Evolutionary conservation across 1,140 invertebrate species (phyloP).

Genomic region (Branchinecta lindahli): DNA sequence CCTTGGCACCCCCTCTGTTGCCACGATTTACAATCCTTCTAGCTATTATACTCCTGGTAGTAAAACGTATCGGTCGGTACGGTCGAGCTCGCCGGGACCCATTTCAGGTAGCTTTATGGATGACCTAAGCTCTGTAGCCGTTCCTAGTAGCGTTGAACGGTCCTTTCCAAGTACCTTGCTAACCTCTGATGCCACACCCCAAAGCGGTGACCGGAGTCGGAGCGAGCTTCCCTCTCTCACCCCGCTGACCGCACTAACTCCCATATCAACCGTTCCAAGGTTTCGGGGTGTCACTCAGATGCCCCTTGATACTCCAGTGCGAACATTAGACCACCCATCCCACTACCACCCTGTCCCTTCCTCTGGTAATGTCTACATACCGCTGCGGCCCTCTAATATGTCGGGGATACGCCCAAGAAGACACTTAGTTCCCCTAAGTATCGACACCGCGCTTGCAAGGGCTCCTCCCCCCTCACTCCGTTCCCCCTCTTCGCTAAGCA

Average conservation of each 20-base stretch:
- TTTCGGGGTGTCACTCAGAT: not conserved
- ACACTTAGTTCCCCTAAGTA: slow-evolving; percentile 24
- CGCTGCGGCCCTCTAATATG: too few species aligned
- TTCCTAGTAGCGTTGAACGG: slow-evolving; percentile 56
- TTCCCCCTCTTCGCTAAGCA: slow-evolving; percentile 23
- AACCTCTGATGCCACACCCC: slow-evolving; percentile 23
- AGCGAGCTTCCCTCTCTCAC: not conserved
- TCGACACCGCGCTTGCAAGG: slow-evolving; percentile 15
- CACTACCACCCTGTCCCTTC: slow-evolving; percentile 15
- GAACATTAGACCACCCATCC: slow-evolving; percentile 9
- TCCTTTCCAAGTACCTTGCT: slow-evolving; percentile 43
- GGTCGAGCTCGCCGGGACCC: slow-evolving; percentile 45
- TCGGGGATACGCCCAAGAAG: slow-evolving; percentile 20
- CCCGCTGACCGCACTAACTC: not conserved
- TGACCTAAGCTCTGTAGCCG: slow-evolving; percentile 67
- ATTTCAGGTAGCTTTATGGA: slow-evolving; percentile 43
- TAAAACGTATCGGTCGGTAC: slow-evolving; percentile 25
- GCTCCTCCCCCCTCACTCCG: slow-evolving; percentile 21
- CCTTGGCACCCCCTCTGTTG: not conserved
- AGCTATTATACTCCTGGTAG: not conserved
- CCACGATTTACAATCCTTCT: slow-evolving; percentile 3
- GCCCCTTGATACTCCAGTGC: not conserved
- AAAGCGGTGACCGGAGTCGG: not conserved
- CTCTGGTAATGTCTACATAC: not conserved
- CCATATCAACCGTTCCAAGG: too few species aligned